Evolutionary conservation across 2,888 invertebrate species (phyloP), one percentile per base, ranked within the genome.

Genomic region (Nebria brevicollis): DNA sequence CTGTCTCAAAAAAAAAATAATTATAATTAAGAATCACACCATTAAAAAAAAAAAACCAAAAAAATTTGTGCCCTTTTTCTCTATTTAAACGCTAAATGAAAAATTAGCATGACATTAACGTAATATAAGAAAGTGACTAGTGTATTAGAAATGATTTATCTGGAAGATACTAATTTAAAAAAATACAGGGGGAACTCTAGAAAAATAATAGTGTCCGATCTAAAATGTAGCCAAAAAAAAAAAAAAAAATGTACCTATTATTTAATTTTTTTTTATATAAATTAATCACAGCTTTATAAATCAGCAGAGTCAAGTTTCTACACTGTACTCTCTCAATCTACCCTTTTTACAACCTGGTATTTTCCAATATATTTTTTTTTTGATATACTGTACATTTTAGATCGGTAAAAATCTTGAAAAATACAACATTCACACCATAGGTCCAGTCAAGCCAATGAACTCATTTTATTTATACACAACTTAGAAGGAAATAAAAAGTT

Each of bases 111-210:
- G 54, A 54, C 75, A 77, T 77, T 77, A 77, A 79, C 68, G 15
- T 66, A 79, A 80, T 80, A 75, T 75, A 75, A 80, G 43, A 80
- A 80, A 80, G 80, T 80, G 80, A 80, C 80, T 80, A 80, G 80
- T 80, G 80, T 75, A 80, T 64, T 70, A 54, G 13, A 54, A 54
- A 54, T 54, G 54, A 54, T 54, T 54, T 54, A 54, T 54, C 54
- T 54, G 54, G 54, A 54, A 54, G 54, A 11, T 11, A 54, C 54
- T 54, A 54, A 54, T 54, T 11, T 11, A 54, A 54, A 54, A 54
- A 54, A 54, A 54, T 54, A 54, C 13, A 54, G 54, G 54, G 54
- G 54, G 13, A 13, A 13, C 11, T 8, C 13, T 54, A 8, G 54
- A 54, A 54, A 54, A 54, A 54, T 54, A 54, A 54, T 54, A 54